Percentiles rank a stretch among this genome's conserved stretches.
Conservation (phyloP, 2,113 vertebrate species). For the Mesocricetus auratus region DNA sequence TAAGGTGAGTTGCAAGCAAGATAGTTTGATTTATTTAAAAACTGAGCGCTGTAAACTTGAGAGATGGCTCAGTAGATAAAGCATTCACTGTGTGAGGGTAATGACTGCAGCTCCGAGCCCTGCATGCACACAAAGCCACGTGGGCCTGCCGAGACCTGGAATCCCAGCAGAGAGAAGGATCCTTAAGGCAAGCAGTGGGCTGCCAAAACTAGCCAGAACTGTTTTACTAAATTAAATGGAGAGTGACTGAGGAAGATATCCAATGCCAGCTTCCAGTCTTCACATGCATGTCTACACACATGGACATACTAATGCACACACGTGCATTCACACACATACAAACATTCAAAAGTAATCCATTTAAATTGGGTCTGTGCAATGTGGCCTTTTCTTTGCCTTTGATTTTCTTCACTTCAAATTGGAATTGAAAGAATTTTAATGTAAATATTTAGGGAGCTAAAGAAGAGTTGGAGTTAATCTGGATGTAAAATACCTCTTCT, state of each 20-base stretch:
- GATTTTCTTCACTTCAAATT: constrained; percentile 55
- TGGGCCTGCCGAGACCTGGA: background rate
- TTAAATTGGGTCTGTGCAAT: background rate
- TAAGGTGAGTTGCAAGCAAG: background rate
- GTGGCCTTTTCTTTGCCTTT: constrained; percentile 43
- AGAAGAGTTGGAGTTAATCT: background rate
- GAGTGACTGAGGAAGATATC: background rate
- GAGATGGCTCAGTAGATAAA: background rate
- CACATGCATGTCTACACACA: background rate
- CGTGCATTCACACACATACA: background rate
- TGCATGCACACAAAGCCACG: background rate
- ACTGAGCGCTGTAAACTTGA: background rate
- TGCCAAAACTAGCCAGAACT: background rate
- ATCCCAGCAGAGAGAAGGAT: too few relatives aligned
- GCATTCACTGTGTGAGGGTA: too few relatives aligned
- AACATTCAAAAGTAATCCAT: background rate
- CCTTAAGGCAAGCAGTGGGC: background rate
- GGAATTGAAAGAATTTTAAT: constrained; percentile 31
- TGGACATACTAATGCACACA: too few relatives aligned
- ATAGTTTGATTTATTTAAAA: constrained; percentile 24
- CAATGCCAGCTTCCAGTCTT: background rate
- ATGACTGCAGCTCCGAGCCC: too few relatives aligned
- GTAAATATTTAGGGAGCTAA: constrained; percentile 38
- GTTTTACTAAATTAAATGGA: background rate
- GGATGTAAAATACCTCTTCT: constrained; percentile 47